phyloP scores from a whole-genome alignment of 23 tunicate species.

The Trididemnum clinides region DNA sequence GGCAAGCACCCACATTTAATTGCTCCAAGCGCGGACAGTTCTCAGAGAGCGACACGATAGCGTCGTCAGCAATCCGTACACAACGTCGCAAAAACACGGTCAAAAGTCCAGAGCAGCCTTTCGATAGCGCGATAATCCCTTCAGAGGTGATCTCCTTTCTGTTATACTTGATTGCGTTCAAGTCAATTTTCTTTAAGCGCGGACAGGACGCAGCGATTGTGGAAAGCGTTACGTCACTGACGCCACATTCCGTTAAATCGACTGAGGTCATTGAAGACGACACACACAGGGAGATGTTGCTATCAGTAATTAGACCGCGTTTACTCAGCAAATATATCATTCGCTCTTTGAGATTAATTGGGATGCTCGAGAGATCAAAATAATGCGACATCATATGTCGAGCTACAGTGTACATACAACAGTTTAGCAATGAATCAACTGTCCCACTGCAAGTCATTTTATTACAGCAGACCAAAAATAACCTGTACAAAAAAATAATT shows the following conservation, averaged over 20 bases:
- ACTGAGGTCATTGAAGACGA: conserved; percentile 29
- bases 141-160: conserved; percentile 27
- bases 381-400: not conserved
- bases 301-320: conserved; percentile 63
- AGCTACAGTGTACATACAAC: conserved; percentile 45
- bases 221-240: conserved; percentile 34
- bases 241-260: conserved; percentile 60
- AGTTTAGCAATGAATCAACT: conserved; percentile 53
- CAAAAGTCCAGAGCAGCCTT: conserved; percentile 48
- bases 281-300: conserved; percentile 16
- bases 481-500: too few species aligned
- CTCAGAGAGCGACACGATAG: conserved; percentile 35
- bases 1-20: conserved; percentile 72
- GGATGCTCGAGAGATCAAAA: conserved; percentile 22
- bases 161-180: conserved; percentile 61
- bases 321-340: conserved; percentile 47
- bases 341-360: conserved; percentile 54
- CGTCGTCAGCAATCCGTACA: conserved; percentile 40
- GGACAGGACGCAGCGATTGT: conserved; percentile 36
- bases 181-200: conserved; percentile 59
- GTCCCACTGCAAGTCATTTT: conserved; percentile 35
- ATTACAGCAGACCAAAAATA: too few species aligned
- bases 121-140: conserved; percentile 44
- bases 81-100: conserved; percentile 64
- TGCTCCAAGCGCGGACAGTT: conserved; percentile 45